Base-by-base conservation (phyloP, 2,888 invertebrate genomes). In the Drosophila buzzatii region DNA sequence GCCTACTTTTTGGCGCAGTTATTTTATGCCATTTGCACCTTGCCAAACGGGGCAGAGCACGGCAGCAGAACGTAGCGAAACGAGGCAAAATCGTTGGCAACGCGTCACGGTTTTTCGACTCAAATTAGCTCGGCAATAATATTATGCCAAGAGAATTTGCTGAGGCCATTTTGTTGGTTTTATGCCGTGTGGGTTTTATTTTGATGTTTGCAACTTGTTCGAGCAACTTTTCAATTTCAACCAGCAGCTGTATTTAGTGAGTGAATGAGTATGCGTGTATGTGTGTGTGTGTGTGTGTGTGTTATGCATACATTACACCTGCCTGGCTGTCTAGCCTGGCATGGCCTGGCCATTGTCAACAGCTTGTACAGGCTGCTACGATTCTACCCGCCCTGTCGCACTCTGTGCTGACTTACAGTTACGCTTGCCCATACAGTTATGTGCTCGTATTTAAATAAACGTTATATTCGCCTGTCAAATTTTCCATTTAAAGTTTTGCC, bases 1-100 rank as follows among this genome's bases (percentile, higher is more conserved):
- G 66, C 67, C 68, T 70, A 68, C 63, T 75, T 70, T 83, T 72
- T 20, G 57, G 57, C 33, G 73, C 69, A 82, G 59, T 35, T 70
- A 80, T 88, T 87, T 88, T 59, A 85, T 82, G 90, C 83, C 85
- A 88, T 91, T 90, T 88, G 86, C 89, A 91, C 89, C 81, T 84
- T 70, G 84, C 72, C 65, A 10, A 37, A n/a, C 45, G 35, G 4
- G 52, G 18, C 37, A 37, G 9, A 69, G 65, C 61, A 27, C 6
- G 27, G 33, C 42, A n/a, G 42, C n/a, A 3, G 8, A 37, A 39
- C 39, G 16, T 47, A n/a, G 44, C 20, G 14, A 45, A 27, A 47
- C 59, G 20, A 57, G 33, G 27, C 18, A 45, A 16, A 8, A n/a
- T 27, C 47, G 27, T 2, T 10, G 23, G 58, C 52, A n/a, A 12